phyloP scores from a whole-genome alignment of 2,888 invertebrate species.

The Pollenia griseotomentosa region DNA sequence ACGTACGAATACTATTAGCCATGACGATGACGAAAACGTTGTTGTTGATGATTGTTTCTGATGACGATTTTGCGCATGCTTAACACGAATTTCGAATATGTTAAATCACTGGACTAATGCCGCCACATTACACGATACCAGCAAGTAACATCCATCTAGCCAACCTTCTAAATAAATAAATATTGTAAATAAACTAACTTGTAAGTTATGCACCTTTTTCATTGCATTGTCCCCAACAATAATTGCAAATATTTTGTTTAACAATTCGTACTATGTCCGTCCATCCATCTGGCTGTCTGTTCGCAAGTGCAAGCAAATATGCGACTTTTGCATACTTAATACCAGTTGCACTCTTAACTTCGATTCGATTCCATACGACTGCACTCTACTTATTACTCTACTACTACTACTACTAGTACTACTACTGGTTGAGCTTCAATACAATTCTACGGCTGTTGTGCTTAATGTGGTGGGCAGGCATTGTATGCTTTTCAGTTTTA shows the following conservation, averaged over 20 bases:
- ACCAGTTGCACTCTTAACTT: slow-evolving; percentile 65
- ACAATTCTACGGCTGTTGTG: slow-evolving; percentile 24
- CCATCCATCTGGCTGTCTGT: slow-evolving; percentile 3
- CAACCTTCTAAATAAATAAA: neutral
- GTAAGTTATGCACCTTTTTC: slow-evolving; percentile 64
- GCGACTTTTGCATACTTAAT: slow-evolving; percentile 66
- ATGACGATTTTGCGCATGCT: slow-evolving; percentile 69
- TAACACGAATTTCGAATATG: slow-evolving; percentile 71
- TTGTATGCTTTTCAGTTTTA: slow-evolving; percentile 45
- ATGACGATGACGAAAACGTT: slow-evolving; percentile 49
- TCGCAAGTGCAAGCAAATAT: slow-evolving; percentile 39
- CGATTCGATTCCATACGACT: slow-evolving; percentile 23
- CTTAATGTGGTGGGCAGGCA: slow-evolving; percentile 62
- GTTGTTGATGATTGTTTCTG: slow-evolving; percentile 34
- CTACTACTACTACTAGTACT: slow-evolving; percentile 12
- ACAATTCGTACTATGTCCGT: slow-evolving; percentile 20
- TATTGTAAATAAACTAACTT: slow-evolving; percentile 36
- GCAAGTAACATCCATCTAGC: neutral
- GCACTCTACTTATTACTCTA: slow-evolving; percentile 20
- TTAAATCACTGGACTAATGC: slow-evolving; percentile 68
- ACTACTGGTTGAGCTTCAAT: slow-evolving; percentile 8
- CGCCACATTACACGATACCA: slow-evolving; percentile 53
- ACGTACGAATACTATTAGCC: slow-evolving; percentile 39
- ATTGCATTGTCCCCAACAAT: slow-evolving; percentile 62
- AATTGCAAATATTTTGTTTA: slow-evolving; percentile 49